phyloP scores from a whole-genome alignment of 2,113 vertebrate species.

The Crocuta crocuta region DNA sequence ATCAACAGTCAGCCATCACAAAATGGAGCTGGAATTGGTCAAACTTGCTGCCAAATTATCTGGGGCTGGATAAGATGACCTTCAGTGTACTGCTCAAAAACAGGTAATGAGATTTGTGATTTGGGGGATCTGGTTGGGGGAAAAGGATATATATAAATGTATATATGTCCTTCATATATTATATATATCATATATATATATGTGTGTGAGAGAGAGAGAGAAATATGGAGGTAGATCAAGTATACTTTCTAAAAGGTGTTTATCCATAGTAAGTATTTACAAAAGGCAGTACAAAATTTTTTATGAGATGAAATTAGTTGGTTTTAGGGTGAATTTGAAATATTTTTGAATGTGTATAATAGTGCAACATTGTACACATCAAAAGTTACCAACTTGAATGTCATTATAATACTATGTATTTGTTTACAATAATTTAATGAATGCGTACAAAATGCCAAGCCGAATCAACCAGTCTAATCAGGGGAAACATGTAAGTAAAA shows the following conservation, averaged over 20 bases:
- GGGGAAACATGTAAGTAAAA: constrained; percentile 47
- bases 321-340: constrained; percentile 39
- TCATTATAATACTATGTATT: neutral
- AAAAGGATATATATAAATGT: neutral
- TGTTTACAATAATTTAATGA: constrained; percentile 63
- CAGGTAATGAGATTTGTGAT: constrained; percentile 90
- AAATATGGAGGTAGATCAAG: neutral
- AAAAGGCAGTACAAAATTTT: neutral
- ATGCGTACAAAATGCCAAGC: constrained; percentile 47
- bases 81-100: constrained; percentile 93
- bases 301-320: constrained; percentile 18
- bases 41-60: constrained; percentile 91
- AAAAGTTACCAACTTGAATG: constrained; percentile 36
- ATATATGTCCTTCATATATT: neutral
- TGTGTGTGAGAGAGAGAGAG: neutral
- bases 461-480: constrained; percentile 47
- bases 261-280: neutral
- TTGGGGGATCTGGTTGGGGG: neutral
- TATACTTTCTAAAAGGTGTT: neutral
- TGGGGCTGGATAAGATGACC: constrained; percentile 92
- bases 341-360: constrained; percentile 4
- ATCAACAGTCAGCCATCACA: constrained; percentile 93
- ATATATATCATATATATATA: neutral
- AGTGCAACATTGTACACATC: constrained; percentile 12
- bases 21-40: constrained; percentile 96